phyloP scores from a whole-genome alignment of 2,113 vertebrate genomes.

The Rissa tridactyla region DNA sequence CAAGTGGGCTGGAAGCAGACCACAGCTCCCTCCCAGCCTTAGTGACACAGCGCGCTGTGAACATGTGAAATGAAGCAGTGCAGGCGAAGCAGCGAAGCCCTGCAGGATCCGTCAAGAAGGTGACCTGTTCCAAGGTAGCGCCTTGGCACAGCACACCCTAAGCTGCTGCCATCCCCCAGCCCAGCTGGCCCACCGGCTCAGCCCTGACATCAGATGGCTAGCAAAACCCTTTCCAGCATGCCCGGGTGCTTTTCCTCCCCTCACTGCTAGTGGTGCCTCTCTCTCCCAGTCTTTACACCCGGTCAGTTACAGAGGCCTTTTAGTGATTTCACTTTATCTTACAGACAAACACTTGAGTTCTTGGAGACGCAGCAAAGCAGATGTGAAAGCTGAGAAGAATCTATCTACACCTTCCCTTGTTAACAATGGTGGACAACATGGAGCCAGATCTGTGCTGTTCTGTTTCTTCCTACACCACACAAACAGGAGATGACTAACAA shows the following conservation, averaged over 20 bases:
- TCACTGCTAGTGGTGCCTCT: background rate
- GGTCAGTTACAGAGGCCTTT: background rate
- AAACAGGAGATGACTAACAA: background rate
- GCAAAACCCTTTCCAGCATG: background rate
- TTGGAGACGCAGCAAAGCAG: background rate
- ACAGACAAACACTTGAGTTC: background rate
- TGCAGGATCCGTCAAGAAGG: background rate
- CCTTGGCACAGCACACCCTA: background rate
- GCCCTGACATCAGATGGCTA: background rate
- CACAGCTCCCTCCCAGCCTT: background rate
- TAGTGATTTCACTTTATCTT: background rate
- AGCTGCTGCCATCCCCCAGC: fast-evolving
- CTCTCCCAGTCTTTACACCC: background rate
- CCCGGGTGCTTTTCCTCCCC: background rate
- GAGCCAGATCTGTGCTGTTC: background rate
- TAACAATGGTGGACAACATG: background rate
- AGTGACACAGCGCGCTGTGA: background rate
- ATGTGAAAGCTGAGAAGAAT: background rate
- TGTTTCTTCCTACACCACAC: background rate
- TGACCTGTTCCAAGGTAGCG: background rate
- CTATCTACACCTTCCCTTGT: background rate
- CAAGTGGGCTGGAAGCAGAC: background rate
- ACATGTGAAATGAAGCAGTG: background rate
- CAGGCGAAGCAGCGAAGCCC: background rate
- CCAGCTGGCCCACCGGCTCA: background rate